Base-by-base conservation (phyloP, 2,797 vertebrate species). In the Distichodus sexfasciatus region DNA sequence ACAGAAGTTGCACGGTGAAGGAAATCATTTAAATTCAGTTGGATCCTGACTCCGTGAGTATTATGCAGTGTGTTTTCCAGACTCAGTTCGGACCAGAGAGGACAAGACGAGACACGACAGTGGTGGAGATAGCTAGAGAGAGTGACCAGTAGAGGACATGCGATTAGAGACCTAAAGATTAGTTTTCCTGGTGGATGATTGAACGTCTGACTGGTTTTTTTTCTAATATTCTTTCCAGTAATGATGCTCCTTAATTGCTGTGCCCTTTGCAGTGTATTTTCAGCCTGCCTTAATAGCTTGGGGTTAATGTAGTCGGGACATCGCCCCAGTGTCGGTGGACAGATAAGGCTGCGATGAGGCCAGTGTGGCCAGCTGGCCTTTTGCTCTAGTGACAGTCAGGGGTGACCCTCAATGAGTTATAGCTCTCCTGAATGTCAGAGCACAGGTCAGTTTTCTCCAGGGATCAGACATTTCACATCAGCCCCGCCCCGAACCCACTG, bases 351-450 rank as follows among this genome's bases (percentile, higher is more conserved):
- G 4, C 64, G 51, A 76, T 72, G 70, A 65, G 59, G 19, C 57
- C 43, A 66, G 44, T 55, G 29, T 74, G 74, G 66, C 67, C 70
- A 12, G 11, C 35, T 65, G 74, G 77, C 74, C 74, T 73, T 67
- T 69, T 41, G 53, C 31, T 55, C 44, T 24, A 2, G 63, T 78
- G 79, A 76, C 79, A 70, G 69, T 71, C 70, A 66, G 63, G 63
- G 70, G 58, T 72, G 73, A 77, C 71, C 76, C 43, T 58, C 76
- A 71, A 66, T 79, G 71, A 76, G 35, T 71, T 44, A 28, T 48
- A 79, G 74, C 74, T 79, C 47, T 51, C 26, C 41, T 66, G 46
- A 71, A 65, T 77, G 62, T 75, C 61, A 68, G 38, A 63, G 38
- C 38, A 59, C 29, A 31, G 44, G 66, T 36, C 10, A 44, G 26